These are phyloP conservation scores for Ataeniobius toweri DNA, from an alignment of 2,797 vertebrate genomes.

Conservation along the genomic window DNA sequence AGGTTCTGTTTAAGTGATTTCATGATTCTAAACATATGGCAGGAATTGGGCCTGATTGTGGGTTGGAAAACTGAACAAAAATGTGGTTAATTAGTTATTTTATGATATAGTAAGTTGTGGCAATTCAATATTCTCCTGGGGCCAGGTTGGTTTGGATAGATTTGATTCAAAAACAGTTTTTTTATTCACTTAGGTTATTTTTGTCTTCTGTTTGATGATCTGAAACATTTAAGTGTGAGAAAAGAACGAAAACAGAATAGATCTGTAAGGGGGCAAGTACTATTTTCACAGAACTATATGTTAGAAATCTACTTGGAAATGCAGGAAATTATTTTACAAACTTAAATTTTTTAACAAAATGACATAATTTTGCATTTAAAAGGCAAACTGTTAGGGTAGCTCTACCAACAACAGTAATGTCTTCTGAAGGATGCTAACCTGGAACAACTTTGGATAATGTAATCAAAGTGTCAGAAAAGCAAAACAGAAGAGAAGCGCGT, in stretches of 20 bases:
- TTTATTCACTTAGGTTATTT: background rate
- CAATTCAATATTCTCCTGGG: background rate
- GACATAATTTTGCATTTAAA: constrained; percentile 10
- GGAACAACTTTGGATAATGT: constrained; percentile 75
- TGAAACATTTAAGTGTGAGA: background rate
- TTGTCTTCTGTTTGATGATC: background rate
- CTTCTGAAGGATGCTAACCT: constrained; percentile 67
- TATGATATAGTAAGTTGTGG: background rate
- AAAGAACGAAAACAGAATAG: background rate
- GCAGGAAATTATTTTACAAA: too few relatives aligned
- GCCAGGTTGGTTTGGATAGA: background rate
- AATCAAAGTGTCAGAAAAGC: constrained; percentile 78
- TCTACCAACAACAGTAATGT: constrained; percentile 28
- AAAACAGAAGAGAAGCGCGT: constrained; percentile 73
- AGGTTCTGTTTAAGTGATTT: background rate
- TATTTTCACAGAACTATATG: too few relatives aligned
- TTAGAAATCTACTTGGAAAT: too few relatives aligned
- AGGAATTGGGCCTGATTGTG: background rate
- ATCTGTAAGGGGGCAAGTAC: background rate
- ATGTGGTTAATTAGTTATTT: background rate
- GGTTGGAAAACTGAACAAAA: background rate
- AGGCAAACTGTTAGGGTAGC: constrained; percentile 29
- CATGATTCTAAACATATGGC: background rate
- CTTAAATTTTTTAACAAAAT: constrained; percentile 23
- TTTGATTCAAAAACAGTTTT: background rate